These are phyloP conservation scores for Lophotis ruficrista DNA, from an alignment of 2,113 vertebrate species.

Conservation along the genomic window DNA sequence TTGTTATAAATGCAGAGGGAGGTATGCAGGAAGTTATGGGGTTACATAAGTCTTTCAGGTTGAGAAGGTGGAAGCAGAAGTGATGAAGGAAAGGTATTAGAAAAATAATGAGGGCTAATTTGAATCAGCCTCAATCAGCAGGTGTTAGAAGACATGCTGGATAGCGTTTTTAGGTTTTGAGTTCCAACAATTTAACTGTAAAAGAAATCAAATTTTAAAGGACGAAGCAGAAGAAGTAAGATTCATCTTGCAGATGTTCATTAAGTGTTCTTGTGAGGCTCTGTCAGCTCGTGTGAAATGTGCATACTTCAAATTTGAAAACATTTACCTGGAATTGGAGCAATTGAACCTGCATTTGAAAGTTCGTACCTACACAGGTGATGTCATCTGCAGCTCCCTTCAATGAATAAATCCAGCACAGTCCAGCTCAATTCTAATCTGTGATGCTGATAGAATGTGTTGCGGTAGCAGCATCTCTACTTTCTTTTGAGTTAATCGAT, in stretches of 20 bases:
- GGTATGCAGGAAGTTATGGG: not conserved
- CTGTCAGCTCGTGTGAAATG: not conserved
- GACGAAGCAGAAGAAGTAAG: not conserved
- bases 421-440: not conserved
- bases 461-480: not conserved
- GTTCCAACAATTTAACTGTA: not conserved
- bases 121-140: not conserved
- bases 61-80: not conserved
- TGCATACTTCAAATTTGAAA: not conserved
- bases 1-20: not conserved
- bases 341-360: not conserved
- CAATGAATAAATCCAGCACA: not conserved
- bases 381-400: not conserved
- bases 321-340: fast-evolving
- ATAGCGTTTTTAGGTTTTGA: not conserved
- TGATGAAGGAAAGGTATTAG: not conserved
- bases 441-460: not conserved
- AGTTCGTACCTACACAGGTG: not conserved
- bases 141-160: not conserved
- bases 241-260: slow-evolving; percentile 10
- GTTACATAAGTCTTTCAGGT: not conserved
- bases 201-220: not conserved
- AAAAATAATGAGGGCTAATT: not conserved
- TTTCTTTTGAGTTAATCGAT: not conserved
- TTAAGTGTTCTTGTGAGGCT: not conserved